phyloP scores from a whole-genome alignment of 2,113 vertebrate species.

The Theristicus caerulescens region DNA sequence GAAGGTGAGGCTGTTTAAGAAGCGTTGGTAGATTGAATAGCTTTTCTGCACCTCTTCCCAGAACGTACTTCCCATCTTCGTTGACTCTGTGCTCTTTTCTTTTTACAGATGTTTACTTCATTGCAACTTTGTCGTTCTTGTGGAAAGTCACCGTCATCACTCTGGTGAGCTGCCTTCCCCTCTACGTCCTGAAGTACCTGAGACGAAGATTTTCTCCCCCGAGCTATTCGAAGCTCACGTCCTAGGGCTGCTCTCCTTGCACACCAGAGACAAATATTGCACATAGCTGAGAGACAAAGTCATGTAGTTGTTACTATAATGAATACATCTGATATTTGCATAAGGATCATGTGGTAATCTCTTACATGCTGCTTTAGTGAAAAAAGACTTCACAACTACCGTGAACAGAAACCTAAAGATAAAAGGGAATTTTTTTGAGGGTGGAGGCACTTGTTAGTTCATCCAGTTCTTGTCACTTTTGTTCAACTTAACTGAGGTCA shows the following conservation, averaged over 20 bases:
- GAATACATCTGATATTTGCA: neutral
- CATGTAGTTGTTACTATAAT: neutral
- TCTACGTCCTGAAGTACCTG: constrained; percentile 98
- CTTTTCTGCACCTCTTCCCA: neutral
- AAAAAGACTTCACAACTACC: neutral
- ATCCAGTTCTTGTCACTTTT: neutral
- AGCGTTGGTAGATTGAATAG: neutral
- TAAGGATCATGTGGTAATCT: constrained; percentile 24
- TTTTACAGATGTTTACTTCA: constrained; percentile 92
- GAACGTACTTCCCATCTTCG: fast-evolving
- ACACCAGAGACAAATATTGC: neutral
- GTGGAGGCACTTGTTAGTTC: neutral
- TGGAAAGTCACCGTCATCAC: constrained; percentile 98
- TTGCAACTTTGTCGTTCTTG: constrained; percentile 90
- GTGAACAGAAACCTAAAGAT: fast-evolving
- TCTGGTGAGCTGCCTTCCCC: constrained; percentile 95
- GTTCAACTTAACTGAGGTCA: neutral
- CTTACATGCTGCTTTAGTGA: constrained; percentile 17
- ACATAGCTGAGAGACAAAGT: constrained; percentile 17
- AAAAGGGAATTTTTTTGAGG: neutral
- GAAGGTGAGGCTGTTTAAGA: neutral
- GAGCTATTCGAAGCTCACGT: constrained; percentile 95
- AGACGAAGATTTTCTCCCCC: constrained; percentile 94
- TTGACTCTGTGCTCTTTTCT: neutral
- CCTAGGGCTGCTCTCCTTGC: constrained; percentile 70